These are phyloP conservation scores for Yponomeuta plumbellus DNA, from an alignment of 2,888 invertebrate genomes.

Conservation along the genomic window DNA sequence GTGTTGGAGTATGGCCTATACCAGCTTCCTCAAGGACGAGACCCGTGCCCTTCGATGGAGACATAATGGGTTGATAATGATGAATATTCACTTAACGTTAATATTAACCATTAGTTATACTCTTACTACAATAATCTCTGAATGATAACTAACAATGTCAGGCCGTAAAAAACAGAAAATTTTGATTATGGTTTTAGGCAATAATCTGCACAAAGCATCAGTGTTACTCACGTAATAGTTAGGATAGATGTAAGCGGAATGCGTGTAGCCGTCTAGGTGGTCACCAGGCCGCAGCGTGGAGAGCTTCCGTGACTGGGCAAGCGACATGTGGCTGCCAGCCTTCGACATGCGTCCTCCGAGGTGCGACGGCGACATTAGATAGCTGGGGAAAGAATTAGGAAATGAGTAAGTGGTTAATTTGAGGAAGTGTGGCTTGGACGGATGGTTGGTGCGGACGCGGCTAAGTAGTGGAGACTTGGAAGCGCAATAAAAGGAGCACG, in stretches of 20 bases:
- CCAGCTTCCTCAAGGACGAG: too few species aligned
- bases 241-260: conserved; percentile 75
- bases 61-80: too few species aligned
- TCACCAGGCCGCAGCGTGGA: conserved; percentile 77
- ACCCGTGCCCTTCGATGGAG: too few species aligned
- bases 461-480: background rate
- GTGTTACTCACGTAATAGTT: conserved; percentile 76
- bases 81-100: too few species aligned
- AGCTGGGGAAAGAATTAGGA: conserved; percentile 38
- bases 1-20: too few species aligned
- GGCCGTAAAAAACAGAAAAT: too few species aligned
- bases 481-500: background rate
- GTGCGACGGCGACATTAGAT: conserved; percentile 66
- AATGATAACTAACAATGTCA: too few species aligned
- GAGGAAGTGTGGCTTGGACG: background rate
- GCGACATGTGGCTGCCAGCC: conserved; percentile 79
- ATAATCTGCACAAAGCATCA: too few species aligned
- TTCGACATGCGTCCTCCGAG: conserved; percentile 78
- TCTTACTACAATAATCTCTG: too few species aligned
- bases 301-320: conserved; percentile 72
- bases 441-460: background rate
- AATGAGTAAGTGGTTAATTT: conserved; percentile 1
- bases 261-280: conserved; percentile 72
- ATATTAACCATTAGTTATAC: too few species aligned
- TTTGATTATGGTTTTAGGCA: too few species aligned